Conservation (phyloP, 92 coral and sea anemone species). For the Micromussa lordhowensis region DNA sequence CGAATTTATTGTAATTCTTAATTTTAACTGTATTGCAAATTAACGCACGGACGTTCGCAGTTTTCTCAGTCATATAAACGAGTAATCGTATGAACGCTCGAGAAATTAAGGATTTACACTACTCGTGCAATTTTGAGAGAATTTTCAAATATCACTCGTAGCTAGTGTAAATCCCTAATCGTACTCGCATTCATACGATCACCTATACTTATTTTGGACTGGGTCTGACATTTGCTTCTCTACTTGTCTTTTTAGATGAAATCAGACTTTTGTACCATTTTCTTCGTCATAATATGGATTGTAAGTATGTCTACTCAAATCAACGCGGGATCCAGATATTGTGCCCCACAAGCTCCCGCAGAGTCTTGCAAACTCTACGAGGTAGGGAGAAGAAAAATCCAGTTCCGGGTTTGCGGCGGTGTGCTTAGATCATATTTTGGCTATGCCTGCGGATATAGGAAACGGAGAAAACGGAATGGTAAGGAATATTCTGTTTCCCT, state of each 20-base stretch:
- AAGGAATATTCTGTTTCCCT: background rate
- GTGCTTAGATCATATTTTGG: background rate
- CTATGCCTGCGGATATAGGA: background rate
- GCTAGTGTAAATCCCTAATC: no score
- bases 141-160: no score
- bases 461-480: constrained; percentile 3
- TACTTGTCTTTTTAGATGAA: background rate
- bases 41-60: no score
- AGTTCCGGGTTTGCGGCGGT: background rate
- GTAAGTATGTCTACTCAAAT: background rate
- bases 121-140: no score
- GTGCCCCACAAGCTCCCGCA: no score
- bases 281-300: background rate
- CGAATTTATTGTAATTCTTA: no score
- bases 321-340: background rate
- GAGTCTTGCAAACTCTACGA: background rate
- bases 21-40: no score
- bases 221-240: background rate
- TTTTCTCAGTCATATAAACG: no score
- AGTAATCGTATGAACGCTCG: no score
- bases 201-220: no score
- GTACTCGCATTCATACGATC: no score
- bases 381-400: background rate
- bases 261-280: background rate
- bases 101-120: no score